Base-by-base conservation (phyloP, 2,888 invertebrate genomes). In the Kryphioiulus occultus region DNA sequence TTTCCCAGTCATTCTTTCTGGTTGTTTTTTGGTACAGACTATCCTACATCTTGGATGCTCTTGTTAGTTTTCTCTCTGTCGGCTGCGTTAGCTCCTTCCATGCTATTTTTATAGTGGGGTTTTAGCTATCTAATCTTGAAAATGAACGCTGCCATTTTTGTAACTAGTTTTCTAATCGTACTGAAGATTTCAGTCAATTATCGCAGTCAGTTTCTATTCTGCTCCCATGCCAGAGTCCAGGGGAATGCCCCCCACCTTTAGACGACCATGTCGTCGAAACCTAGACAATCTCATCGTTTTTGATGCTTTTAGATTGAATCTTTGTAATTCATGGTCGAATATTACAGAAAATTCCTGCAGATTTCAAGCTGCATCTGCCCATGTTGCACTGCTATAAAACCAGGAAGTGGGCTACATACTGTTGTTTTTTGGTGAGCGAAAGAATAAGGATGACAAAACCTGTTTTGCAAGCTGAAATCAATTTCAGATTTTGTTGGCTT, bases 131-230 rank as follows among this genome's bases (percentile, higher is more conserved):
- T 68, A 68, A 68, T 68, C 68, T 22, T 10, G 26, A 26, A 68
- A 68, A 68, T 22, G 12, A n/a, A 12, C 68, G 12, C 26, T 68
- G 68, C 68, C 9, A 26, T 26, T 22, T 68, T 68, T 68, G 4
- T 68, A 68, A 68, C 68, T 68, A 26, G 68, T 68, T 68, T 68
- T 68, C n/a, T 68, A 68, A 68, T 68, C 68, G 26, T 26, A 10
- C 68, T 10, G 22, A 68, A 68, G 68, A 68, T 68, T 22, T 68
- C 26, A 68, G 10, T 26, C 26, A 68, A 68, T 68, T 68, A 68
- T 68, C 26, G 22, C 68, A 26, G 68, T 22, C 68, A 26, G 68
- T 68, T 68, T 68, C 68, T 26, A 26, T 68, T 68, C 26, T 68
- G 68, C 26, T 68, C n/a, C n/a, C 22, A 10, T 68, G 68, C 26